Evolutionary conservation across 2,888 invertebrate species (phyloP).

Genomic region (Hydropsyche betteni): DNA sequence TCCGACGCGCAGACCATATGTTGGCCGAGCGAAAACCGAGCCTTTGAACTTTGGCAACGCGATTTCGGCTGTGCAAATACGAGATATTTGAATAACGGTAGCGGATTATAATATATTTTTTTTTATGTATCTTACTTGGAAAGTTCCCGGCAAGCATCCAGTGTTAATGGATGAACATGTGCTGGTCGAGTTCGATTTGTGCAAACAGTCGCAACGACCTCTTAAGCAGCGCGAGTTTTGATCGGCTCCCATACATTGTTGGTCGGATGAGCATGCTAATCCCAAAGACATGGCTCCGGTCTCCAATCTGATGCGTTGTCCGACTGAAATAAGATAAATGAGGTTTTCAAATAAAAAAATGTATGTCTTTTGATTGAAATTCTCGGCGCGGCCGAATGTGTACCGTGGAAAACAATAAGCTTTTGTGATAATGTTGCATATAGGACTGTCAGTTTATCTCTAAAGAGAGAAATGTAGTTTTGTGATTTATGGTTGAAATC

Average conservation of each 20-base stretch:
- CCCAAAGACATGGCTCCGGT: slow-evolving; percentile 77
- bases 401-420: no score
- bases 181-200: slow-evolving; percentile 67
- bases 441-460: no score
- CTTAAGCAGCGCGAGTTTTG: slow-evolving; percentile 77
- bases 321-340: slow-evolving; percentile 39
- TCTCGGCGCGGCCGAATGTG: no score
- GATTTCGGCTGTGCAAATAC: slow-evolving; percentile 7
- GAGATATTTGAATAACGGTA: slow-evolving; percentile 2
- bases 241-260: slow-evolving; percentile 84
- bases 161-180: slow-evolving; percentile 76
- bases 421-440: no score
- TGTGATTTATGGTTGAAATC: no score
- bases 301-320: slow-evolving; percentile 56
- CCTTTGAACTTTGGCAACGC: slow-evolving; percentile 25
- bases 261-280: slow-evolving; percentile 75
- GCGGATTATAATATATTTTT: neutral
- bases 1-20: slow-evolving; percentile 4
- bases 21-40: neutral
- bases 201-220: slow-evolving; percentile 80
- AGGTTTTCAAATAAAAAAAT: neutral
- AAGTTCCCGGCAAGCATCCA: slow-evolving; percentile 86
- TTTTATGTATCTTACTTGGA: slow-evolving; percentile 68
- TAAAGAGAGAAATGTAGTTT: no score
- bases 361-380: no score